Conservation (phyloP, 37 sponge, comb jelly and placozoan genomes). For the Crambe crambe region DNA sequence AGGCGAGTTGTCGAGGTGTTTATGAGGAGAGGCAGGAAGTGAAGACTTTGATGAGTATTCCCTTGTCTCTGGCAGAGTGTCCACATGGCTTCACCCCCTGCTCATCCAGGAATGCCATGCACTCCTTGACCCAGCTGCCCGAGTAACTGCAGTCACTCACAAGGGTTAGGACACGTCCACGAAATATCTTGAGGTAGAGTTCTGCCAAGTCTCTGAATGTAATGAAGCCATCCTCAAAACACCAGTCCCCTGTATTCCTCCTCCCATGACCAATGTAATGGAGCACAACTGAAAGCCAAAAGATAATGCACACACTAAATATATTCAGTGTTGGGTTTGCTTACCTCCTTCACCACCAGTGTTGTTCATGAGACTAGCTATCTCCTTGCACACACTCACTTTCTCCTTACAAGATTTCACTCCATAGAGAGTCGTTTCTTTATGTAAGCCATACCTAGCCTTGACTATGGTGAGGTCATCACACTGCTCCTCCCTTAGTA, state of each 20-base stretch:
- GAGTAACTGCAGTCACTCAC: conserved; percentile 65
- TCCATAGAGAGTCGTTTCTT: background rate
- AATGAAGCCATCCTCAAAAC: conserved; percentile 45
- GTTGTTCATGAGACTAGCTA: background rate
- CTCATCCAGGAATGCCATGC: conserved; percentile 42
- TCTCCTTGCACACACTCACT: background rate
- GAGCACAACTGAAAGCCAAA: conserved; percentile 28
- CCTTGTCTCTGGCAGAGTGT: conserved; percentile 60
- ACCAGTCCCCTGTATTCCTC: conserved; percentile 79
- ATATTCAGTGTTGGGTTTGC: background rate
- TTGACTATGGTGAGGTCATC: conserved; percentile 16
- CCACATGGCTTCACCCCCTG: conserved; percentile 65
- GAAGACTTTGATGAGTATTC: conserved; percentile 53
- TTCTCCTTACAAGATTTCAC: background rate
- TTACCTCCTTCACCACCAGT: background rate
- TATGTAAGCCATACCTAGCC: background rate
- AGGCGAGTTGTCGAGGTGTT: background rate
- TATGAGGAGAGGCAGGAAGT: conserved; percentile 37
- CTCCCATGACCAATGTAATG: conserved; percentile 72
- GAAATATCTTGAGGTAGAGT: conserved; percentile 49
- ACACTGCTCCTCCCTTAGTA: background rate
- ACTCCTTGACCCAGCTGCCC: conserved; percentile 49
- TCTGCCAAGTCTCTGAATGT: conserved; percentile 47
- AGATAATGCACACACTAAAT: background rate
- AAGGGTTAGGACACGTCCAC: conserved; percentile 46